phyloP scores from a whole-genome alignment of 2,113 vertebrate species.

The Phyllopteryx taeniolatus region DNA sequence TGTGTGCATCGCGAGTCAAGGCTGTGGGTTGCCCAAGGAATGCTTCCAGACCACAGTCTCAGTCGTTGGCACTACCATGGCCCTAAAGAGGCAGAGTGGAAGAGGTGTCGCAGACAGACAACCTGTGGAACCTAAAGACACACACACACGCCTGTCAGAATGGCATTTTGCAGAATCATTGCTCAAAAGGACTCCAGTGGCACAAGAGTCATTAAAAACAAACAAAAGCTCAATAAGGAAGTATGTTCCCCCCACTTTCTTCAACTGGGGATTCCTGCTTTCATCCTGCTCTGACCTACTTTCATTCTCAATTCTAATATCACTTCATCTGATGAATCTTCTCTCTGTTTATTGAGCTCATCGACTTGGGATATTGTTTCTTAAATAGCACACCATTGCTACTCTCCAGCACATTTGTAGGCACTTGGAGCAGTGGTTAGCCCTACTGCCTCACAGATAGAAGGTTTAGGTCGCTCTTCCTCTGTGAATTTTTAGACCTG shows the following conservation, averaged over 20 bases:
- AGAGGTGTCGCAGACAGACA: slow-evolving; percentile 8
- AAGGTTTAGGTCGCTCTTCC: neutral
- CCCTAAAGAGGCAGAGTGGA: slow-evolving; percentile 18
- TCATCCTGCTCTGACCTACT: neutral
- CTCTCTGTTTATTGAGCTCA: neutral
- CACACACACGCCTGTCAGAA: slow-evolving; percentile 2
- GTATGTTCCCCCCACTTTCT: neutral
- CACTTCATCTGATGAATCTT: neutral
- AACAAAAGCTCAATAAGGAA: slow-evolving; percentile 5
- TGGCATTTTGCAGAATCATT: neutral
- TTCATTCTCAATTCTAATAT: slow-evolving; percentile 9
- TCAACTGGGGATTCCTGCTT: neutral
- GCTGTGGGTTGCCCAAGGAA: slow-evolving; percentile 68
- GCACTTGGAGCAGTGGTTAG: neutral
- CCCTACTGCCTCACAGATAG: neutral
- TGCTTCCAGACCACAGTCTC: slow-evolving; percentile 61
- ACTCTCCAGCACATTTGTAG: neutral
- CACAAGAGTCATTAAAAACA: neutral
- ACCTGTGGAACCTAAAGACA: neutral
- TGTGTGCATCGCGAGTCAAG: slow-evolving; percentile 50
- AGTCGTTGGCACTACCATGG: slow-evolving; percentile 47
- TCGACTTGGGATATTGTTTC: neutral
- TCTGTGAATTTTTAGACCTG: too few relatives aligned
- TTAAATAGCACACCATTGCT: neutral
- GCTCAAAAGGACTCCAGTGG: neutral